phyloP scores from a whole-genome alignment of 2,797 vertebrate genomes.

The Manis pentadactyla region DNA sequence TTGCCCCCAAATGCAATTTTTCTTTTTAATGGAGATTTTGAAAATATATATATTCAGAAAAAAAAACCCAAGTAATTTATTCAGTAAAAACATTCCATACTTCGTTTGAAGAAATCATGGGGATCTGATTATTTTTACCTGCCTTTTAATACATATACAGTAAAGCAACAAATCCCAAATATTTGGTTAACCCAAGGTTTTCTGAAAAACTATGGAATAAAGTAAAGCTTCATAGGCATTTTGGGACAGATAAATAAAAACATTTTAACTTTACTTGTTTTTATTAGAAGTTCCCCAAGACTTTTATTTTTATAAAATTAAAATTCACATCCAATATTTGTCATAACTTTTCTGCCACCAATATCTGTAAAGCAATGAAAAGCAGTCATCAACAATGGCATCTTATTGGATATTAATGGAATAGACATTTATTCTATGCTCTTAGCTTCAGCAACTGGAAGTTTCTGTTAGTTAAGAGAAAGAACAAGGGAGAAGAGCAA shows the following conservation, averaged over 20 bases:
- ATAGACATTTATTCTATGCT: conserved; percentile 15
- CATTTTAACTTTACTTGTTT: background rate
- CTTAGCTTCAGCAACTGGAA: background rate
- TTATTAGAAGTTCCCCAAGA: conserved; percentile 37
- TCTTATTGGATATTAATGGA: background rate
- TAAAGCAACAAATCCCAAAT: conserved; percentile 44
- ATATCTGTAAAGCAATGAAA: background rate
- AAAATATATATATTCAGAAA: conserved; percentile 24
- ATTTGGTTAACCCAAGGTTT: background rate
- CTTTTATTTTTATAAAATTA: conserved; percentile 44
- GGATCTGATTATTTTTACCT: conserved; percentile 54
- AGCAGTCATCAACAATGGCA: background rate
- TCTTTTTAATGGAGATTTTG: background rate
- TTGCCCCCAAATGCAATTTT: conserved; percentile 73
- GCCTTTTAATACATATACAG: conserved; percentile 39
- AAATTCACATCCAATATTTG: conserved; percentile 27
- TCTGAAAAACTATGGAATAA: conserved; percentile 54
- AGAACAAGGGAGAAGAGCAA: background rate
- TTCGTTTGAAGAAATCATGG: conserved; percentile 35
- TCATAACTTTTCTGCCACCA: background rate
- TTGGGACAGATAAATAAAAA: conserved; percentile 42
- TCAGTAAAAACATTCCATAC: conserved; percentile 50
- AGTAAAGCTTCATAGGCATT: background rate
- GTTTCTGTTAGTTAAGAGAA: conserved; percentile 33
- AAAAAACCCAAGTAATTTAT: conserved; percentile 32